Percentiles rank a stretch among this genome's conserved stretches.
phyloP scores from a whole-genome alignment of 2,113 vertebrate species.

The Paracanthobrama guichenoti region DNA sequence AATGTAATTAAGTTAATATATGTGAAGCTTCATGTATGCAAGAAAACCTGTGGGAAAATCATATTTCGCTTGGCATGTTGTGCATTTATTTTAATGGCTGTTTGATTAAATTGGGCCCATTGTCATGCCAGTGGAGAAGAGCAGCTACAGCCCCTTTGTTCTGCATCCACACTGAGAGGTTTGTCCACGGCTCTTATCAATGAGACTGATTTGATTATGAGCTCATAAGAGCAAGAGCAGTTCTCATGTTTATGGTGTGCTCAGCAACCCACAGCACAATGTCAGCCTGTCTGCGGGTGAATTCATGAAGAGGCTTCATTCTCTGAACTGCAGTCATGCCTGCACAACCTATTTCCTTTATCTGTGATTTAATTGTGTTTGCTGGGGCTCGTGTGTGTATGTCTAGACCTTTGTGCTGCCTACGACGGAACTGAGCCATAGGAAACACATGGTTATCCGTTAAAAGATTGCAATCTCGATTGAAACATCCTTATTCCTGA shows the following conservation, averaged over 20 bases:
- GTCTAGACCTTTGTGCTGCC: constrained; percentile 50
- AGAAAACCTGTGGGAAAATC: constrained; percentile 35
- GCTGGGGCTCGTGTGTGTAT: constrained; percentile 45
- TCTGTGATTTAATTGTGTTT: constrained; percentile 78
- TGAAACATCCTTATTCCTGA: too few relatives aligned
- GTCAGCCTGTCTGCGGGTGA: constrained; percentile 68
- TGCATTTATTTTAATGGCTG: background rate
- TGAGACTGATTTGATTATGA: constrained; percentile 80
- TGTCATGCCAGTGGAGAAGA: constrained; percentile 25
- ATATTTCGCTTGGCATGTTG: constrained; percentile 22
- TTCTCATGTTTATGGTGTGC: constrained; percentile 78
- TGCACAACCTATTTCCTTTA: constrained; percentile 77
- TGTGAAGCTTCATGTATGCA: background rate
- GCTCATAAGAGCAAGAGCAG: constrained; percentile 72
- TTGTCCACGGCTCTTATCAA: constrained; percentile 75
- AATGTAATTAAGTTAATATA: constrained; percentile 4
- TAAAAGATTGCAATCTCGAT: too few relatives aligned
- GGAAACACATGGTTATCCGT: background rate
- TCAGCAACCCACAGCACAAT: constrained; percentile 77
- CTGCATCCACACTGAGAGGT: constrained; percentile 71
- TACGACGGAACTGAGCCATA: background rate
- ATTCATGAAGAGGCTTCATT: constrained; percentile 72
- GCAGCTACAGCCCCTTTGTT: constrained; percentile 69
- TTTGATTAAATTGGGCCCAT: constrained; percentile 35
- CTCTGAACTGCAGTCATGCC: constrained; percentile 71